A percentile compares a stretch with the other conserved stretches of the same genome.
Conservation (phyloP, 1,140 invertebrate species). For the Cyclargus thomasi region DNA sequence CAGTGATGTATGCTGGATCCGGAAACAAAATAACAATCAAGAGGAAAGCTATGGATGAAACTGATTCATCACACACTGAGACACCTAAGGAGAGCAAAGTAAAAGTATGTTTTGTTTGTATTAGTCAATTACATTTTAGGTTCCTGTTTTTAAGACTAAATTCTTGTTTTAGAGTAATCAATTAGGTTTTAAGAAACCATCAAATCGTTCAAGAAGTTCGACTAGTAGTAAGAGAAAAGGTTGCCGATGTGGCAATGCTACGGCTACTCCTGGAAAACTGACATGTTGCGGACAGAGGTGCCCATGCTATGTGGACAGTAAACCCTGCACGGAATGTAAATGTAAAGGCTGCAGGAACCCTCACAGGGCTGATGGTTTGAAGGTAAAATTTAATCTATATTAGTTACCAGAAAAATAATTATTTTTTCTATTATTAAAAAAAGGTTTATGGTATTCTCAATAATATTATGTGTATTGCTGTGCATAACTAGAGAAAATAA, state of each 20-base stretch:
- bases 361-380: constrained; percentile 85
- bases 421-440: too few relatives aligned
- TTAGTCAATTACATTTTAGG: constrained; percentile 16
- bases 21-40: constrained; percentile 90
- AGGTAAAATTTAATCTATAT: constrained; percentile 72
- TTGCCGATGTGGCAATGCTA: constrained; percentile 93
- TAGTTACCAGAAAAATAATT: too few relatives aligned
- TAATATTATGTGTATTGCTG: too few relatives aligned
- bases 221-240: constrained; percentile 79
- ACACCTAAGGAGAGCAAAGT: constrained; percentile 55
- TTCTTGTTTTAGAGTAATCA: constrained; percentile 47
- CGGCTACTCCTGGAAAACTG: constrained; percentile 88
- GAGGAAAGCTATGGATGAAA: constrained; percentile 80
- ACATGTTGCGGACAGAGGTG: constrained; percentile 95
- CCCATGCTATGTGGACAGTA: constrained; percentile 92
- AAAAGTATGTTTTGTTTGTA: constrained; percentile 25
- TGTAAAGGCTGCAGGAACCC: constrained; percentile 95
- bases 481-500: too few relatives aligned
- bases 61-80: constrained; percentile 44
- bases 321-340: constrained; percentile 90
- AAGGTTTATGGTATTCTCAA: too few relatives aligned
- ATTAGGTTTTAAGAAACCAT: constrained; percentile 74
- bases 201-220: constrained; percentile 63
- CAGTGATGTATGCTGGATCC: constrained; percentile 85
- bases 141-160: constrained; percentile 7